These are phyloP conservation scores for Akabosia matsudoensis DNA, from an alignment of 1,140 invertebrate species.

Conservation along the genomic window DNA sequence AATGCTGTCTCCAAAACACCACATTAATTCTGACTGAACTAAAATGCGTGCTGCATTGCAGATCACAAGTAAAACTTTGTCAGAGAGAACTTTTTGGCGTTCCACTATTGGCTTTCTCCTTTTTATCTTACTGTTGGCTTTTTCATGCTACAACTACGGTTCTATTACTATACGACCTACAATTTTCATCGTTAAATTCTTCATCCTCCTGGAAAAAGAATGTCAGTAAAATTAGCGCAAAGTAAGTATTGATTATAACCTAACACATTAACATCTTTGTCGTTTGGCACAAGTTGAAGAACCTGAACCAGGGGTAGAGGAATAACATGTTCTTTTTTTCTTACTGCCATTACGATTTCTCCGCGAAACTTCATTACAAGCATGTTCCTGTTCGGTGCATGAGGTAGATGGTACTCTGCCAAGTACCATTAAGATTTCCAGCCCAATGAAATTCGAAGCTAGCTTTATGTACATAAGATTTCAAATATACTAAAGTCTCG, in stretches of 20 bases:
- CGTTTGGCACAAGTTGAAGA: not conserved
- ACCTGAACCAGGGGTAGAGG: not conserved
- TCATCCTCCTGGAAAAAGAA: too few relatives aligned
- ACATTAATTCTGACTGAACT: not conserved
- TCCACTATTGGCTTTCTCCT: not conserved
- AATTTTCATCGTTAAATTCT: too few relatives aligned
- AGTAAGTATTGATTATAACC: too few relatives aligned
- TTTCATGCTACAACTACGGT: not conserved
- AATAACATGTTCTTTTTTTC: not conserved
- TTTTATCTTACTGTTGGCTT: not conserved
- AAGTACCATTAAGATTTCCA: not conserved
- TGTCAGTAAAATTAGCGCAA: not conserved
- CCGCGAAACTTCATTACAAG: not conserved
- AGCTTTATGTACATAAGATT: not conserved
- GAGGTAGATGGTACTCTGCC: not conserved
- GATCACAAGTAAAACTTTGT: not conserved
- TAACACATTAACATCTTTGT: not conserved
- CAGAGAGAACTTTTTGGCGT: not conserved
- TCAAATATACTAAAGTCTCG: not conserved
- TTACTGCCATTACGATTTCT: not conserved
- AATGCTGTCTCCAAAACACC: not conserved
- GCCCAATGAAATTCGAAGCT: not conserved
- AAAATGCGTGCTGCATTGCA: constrained; percentile 6
- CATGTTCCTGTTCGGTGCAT: not conserved
- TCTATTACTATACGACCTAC: too few relatives aligned